Evolutionary conservation across 2,888 invertebrate species (phyloP), one percentile per base, ranked within the genome.

Genomic region (Ophioninae sp.): DNA sequence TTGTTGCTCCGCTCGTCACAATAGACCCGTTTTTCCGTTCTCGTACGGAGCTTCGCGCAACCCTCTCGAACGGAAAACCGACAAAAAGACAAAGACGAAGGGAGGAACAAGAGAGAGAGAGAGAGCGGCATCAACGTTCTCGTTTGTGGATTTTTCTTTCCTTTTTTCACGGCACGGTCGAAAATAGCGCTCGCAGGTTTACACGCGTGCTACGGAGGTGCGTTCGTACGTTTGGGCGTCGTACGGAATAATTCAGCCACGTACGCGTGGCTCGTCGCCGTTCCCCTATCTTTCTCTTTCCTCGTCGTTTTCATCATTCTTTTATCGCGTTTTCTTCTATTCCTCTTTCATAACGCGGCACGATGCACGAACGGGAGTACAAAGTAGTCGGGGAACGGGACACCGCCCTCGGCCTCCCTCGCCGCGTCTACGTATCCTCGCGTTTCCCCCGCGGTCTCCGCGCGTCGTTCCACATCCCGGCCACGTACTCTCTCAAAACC

Each of bases 221-320:
- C 3, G 7, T 2, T 41, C 41, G 41, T 41, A 8, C 41, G 41
- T 41, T 8, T 7, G 41, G 6, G 41, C 3, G 0, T 41, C 41
- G 7, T 0, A 6, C 7, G 8, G 8, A 41, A 41, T 41, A 41
- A 41, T 6, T 7, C 41, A 41, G 7, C 2, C 41, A n/a, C 8
- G 41, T 41, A 41, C 39, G 56, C 39, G 57, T 65, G n/a, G n/a
- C n/a, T n/a, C n/a, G n/a, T n/a, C n/a, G n/a, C n/a, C n/a, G n/a
- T n/a, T n/a, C n/a, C n/a, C n/a, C n/a, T n/a, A n/a, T n/a, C n/a
- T 56, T 64, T 39, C 13, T 69, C 13, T 50, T 23, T 56, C 23
- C 41, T 67, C 67, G 61, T 72, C 62, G 70, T 77, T 81, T 69
- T 81, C 70, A 81, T 83, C 74, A 65, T 83, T 78, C 69, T 83